Evolutionary conservation across 2,797 vertebrate genomes (phyloP).

Genomic region (Potorous gilbertii): DNA sequence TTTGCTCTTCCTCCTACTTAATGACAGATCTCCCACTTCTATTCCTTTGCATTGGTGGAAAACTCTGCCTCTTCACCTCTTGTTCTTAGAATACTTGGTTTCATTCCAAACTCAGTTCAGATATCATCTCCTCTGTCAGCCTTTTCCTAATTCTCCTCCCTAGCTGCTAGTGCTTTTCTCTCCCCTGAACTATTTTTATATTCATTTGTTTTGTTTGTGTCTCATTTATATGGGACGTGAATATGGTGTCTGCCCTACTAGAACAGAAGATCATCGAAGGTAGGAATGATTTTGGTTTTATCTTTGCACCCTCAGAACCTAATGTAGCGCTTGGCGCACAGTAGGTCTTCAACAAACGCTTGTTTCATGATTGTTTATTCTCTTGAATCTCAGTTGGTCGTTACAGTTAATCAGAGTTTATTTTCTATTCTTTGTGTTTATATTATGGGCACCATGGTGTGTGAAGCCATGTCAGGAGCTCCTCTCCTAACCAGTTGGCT

Average conservation of each 20-base stretch:
- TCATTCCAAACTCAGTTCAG: neutral
- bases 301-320: neutral
- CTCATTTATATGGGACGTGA: neutral
- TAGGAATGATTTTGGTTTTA: neutral
- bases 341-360: neutral
- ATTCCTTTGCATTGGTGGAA: neutral
- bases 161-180: no score
- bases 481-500: accelerated
- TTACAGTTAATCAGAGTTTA: neutral
- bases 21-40: no score
- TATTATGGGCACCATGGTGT: neutral
- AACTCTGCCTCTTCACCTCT: neutral
- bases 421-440: neutral
- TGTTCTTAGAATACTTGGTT: neutral
- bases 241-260: neutral
- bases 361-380: no score
- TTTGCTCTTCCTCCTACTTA: no score
- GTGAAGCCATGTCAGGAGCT: neutral
- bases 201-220: neutral
- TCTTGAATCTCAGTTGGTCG: neutral
- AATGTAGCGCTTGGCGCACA: neutral
- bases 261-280: neutral
- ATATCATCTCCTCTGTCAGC: neutral
- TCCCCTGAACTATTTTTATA: neutral
- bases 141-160: neutral